These are phyloP conservation scores for Helicoverpa zea DNA, from an alignment of 1,140 invertebrate species.

Conservation along the genomic window DNA sequence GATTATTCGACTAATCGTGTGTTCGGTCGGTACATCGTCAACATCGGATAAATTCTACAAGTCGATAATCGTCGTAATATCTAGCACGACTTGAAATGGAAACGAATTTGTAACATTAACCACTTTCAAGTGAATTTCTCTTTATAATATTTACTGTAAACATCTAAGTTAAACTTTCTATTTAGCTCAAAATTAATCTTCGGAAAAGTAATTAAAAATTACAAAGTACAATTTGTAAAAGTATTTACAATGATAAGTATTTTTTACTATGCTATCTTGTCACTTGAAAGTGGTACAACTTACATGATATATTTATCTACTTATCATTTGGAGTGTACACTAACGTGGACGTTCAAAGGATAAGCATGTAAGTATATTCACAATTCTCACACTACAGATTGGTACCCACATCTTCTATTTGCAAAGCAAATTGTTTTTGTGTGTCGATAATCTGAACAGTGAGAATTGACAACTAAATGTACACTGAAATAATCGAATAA, in stretches of 20 bases:
- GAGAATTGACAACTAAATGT: constrained; percentile 16
- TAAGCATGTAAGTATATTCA: neutral
- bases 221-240: neutral
- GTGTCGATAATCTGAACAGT: neutral
- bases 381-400: neutral
- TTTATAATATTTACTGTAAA: too few species aligned
- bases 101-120: neutral
- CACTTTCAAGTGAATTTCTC: too few species aligned
- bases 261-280: neutral
- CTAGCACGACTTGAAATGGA: neutral
- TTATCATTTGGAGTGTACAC: neutral
- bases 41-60: too few species aligned
- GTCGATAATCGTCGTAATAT: neutral
- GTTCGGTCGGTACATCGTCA: neutral
- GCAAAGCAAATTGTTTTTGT: constrained; percentile 7
- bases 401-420: neutral
- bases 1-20: constrained; percentile 7
- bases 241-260: neutral
- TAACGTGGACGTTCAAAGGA: neutral
- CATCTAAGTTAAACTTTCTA: too few species aligned
- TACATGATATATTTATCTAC: neutral
- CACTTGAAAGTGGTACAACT: constrained; percentile 12
- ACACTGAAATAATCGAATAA: constrained; percentile 18
- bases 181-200: too few species aligned
- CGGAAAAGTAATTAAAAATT: neutral